A percentile compares a stretch with the other conserved stretches of the same genome.
phyloP scores from a whole-genome alignment of 1,140 invertebrate species.

The Aphidius ervi region DNA sequence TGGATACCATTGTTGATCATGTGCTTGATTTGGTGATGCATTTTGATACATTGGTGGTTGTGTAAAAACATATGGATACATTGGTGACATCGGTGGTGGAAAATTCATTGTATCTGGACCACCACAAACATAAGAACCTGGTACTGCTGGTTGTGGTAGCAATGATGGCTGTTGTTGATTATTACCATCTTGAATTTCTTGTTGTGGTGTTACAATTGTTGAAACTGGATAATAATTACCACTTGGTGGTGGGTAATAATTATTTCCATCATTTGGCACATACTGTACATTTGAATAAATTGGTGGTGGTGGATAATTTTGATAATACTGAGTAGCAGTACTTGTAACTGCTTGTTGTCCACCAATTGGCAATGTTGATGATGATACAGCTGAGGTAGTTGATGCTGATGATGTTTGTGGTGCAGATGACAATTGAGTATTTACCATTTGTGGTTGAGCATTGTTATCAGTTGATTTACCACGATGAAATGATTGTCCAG shows the following conservation, averaged over 20 bases:
- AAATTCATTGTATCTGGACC: slow-evolving; percentile 1
- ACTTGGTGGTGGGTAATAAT: slow-evolving; percentile 1
- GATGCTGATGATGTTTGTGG: neutral
- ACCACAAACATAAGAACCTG: slow-evolving; percentile 1
- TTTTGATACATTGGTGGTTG: neutral
- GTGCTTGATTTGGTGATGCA: neutral
- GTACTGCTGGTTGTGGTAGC: too few relatives aligned
- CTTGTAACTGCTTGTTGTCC: neutral
- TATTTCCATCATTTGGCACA: neutral
- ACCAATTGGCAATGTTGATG: neutral
- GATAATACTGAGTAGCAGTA: neutral
- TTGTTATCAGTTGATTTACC: too few relatives aligned
- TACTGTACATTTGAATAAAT: too few relatives aligned
- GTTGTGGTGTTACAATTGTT: neutral
- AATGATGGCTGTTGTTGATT: too few relatives aligned
- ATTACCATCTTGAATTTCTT: neutral
- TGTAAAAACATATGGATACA: slow-evolving; percentile 11
- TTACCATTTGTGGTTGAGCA: too few relatives aligned
- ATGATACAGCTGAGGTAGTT: neutral
- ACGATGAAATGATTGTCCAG: too few relatives aligned
- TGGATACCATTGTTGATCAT: slow-evolving; percentile 4
- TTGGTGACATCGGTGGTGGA: slow-evolving; percentile 4
- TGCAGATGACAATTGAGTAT: neutral
- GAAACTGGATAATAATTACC: neutral
- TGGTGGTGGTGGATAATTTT: too few relatives aligned